Base-by-base conservation (phyloP, 2,888 invertebrate species). In the Melinaea marsaeus region DNA sequence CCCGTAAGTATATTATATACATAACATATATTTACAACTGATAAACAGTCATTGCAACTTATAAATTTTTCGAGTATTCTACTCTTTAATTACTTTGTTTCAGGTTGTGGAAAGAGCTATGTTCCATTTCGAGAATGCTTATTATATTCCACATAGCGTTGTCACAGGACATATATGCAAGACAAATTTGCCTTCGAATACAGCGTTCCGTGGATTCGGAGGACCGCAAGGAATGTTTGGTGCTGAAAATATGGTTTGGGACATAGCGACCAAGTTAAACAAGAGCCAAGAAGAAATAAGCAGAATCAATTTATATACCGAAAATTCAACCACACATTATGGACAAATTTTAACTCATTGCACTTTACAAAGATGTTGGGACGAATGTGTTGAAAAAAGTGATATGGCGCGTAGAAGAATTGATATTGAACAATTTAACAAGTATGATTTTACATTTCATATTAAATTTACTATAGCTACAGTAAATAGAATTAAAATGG, bases 171-270 rank as follows among this genome's bases (percentile, higher is more conserved):
- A 93, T 75, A 89, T 94, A 11, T 98, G 98, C 78, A 95, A 93
- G 84, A 99, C 98, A 0, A 98, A 99, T 88, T 82, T 97, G 58
- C 94, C 97, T 0, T 97, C 97, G 0, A 97, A 97, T 79, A 98
- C 98, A 0, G 98, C 98, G 0, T 98, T 98, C 77, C 91, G 98
- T 74, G 97, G 97, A 2, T 98, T 97, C 76, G 98, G 98, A 5
- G 97, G 94, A 0, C 98, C 98, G 0, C 98, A 98, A 79, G 97
- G 95, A 37, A 97, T 97, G 97, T 95, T 96, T 78, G 93, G 94
- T 2, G 95, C 93, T 0, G 98, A 98, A 84, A 93, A 91, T 71
- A 94, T 96, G 72, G 92, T 96, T 48, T 91, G 95, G 67, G 94
- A 96, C 69, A 92, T 97, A 13, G 97, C 98, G 1, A 91, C 91